Evolutionary conservation across 2,113 vertebrate species (phyloP).

Genomic region (Cyphomyrus discorhynchus): DNA sequence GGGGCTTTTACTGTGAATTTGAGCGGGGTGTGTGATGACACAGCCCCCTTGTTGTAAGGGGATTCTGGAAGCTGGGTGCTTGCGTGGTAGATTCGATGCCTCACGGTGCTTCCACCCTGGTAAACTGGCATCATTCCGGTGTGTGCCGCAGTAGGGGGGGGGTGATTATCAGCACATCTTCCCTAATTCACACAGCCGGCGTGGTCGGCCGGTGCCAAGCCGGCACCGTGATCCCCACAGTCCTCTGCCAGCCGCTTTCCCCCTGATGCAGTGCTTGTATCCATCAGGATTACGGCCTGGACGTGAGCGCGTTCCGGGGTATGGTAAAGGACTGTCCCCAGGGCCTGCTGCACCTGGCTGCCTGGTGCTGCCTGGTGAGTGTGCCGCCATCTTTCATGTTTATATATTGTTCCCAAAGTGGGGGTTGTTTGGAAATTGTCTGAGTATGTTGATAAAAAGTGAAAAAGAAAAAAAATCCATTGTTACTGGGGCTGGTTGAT

Average conservation of each 20-base stretch:
- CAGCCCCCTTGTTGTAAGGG: background rate
- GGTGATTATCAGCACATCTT: background rate
- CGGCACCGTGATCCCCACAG: background rate
- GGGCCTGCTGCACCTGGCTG: slow-evolving; percentile 48
- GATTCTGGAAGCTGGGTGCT: background rate
- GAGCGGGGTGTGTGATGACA: background rate
- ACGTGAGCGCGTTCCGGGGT: slow-evolving; percentile 56
- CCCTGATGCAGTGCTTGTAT: background rate
- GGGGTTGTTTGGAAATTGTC: background rate
- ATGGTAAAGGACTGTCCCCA: slow-evolving; percentile 58
- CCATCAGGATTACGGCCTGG: slow-evolving; percentile 61
- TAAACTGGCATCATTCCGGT: background rate
- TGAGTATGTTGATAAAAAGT: background rate
- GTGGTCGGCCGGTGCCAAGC: background rate
- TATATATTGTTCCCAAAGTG: background rate
- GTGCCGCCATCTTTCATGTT: background rate
- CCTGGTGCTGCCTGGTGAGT: slow-evolving; percentile 57
- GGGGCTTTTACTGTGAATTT: background rate
- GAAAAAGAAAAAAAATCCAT: background rate
- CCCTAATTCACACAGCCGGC: background rate
- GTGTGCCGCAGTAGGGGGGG: background rate
- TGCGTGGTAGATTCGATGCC: background rate
- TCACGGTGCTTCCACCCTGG: background rate
- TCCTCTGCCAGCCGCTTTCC: background rate
- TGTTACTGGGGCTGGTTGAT: background rate